phyloP scores from a whole-genome alignment of 2,797 vertebrate genomes.

The Phrynocephalus guinanensis region DNA sequence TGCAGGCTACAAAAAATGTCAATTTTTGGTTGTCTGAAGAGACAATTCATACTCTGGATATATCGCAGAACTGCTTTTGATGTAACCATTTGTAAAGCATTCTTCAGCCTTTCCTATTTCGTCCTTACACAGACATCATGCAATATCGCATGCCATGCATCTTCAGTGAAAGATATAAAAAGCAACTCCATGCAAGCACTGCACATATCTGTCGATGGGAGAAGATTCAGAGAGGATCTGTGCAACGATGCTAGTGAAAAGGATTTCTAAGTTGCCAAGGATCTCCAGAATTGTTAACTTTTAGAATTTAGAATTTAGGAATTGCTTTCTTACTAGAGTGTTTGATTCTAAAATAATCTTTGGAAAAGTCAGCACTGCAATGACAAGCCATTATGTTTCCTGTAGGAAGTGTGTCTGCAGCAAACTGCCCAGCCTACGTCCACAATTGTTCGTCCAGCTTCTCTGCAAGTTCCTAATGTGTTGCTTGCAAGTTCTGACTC shows the following conservation, averaged over 20 bases:
- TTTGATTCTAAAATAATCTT: not conserved
- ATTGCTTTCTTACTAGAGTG: not conserved
- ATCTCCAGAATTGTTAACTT: not conserved
- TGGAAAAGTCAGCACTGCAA: slow-evolving; percentile 21
- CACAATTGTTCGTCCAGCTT: slow-evolving; percentile 97
- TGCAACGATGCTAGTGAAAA: not conserved
- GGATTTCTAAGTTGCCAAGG: not conserved
- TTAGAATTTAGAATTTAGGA: not conserved
- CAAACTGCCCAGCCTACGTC: slow-evolving; percentile 93
- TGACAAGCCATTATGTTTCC: slow-evolving; percentile 68
- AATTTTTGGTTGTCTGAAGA: not conserved
- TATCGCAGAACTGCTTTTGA: not conserved
- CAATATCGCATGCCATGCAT: not conserved
- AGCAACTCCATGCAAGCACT: not conserved
- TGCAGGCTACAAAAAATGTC: not conserved
- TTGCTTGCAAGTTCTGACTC: slow-evolving; percentile 97
- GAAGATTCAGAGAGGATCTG: not conserved
- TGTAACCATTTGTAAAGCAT: not conserved
- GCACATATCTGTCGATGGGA: not conserved
- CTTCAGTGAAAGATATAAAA: not conserved
- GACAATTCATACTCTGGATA: not conserved
- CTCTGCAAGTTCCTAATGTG: slow-evolving; percentile 97
- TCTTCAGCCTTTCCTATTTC: not conserved
- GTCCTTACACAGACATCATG: not conserved
- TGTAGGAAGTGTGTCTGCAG: slow-evolving; percentile 93